Percentiles rank a stretch among this genome's conserved stretches.
Evolutionary conservation across 2,797 vertebrate species (phyloP).

Genomic region (Pantherophis alleghaniensis): DNA sequence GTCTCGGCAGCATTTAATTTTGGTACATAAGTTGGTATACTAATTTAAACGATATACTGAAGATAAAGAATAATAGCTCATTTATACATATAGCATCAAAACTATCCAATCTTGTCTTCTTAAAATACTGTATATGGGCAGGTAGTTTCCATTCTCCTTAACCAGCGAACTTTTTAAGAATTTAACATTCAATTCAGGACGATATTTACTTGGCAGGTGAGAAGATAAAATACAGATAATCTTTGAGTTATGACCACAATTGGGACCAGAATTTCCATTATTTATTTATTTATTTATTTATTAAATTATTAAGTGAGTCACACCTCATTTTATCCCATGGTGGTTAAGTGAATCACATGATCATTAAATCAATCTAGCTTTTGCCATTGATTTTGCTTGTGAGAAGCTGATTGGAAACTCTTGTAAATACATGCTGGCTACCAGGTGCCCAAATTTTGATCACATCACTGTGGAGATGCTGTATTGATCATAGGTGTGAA

Average conservation of each 20-base stretch:
- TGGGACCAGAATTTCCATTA: background rate
- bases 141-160: background rate
- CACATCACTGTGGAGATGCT: background rate
- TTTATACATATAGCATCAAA: background rate
- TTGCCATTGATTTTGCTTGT: background rate
- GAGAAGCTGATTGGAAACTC: background rate
- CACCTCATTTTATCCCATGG: background rate
- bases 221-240: background rate
- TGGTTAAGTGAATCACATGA: background rate
- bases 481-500: background rate
- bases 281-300: too few species aligned
- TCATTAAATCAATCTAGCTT: background rate
- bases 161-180: background rate
- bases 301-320: background rate
- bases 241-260: background rate
- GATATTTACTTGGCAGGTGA: background rate
- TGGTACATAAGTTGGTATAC: background rate
- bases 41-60: background rate
- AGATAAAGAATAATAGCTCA: background rate
- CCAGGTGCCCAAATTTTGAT: background rate
- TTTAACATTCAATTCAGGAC: background rate
- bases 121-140: background rate
- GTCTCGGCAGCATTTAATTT: background rate
- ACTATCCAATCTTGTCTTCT: background rate
- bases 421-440: background rate